Evolutionary conservation across 1,140 invertebrate genomes (phyloP).

Genomic region (Leptinotarsa undecemlineata): DNA sequence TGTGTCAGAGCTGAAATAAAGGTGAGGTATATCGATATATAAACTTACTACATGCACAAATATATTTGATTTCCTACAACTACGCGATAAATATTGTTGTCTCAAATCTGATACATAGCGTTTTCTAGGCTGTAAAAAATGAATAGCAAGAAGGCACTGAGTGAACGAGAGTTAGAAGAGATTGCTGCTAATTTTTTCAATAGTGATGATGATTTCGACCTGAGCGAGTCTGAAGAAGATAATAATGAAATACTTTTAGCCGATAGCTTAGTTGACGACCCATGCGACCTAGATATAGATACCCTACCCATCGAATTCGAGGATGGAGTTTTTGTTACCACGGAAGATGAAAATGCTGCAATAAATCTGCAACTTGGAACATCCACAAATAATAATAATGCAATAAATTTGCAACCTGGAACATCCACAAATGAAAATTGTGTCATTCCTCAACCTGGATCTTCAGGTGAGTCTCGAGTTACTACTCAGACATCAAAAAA

Average conservation of each 20-base stretch:
- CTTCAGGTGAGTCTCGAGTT: background rate
- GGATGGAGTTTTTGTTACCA: slow-evolving; percentile 2
- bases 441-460: background rate
- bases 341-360: background rate
- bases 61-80: too few species aligned
- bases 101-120: slow-evolving; percentile 3
- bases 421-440: background rate
- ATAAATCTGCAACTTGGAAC: background rate
- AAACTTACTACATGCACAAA: too few species aligned
- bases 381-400: background rate
- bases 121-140: background rate
- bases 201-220: slow-evolving; percentile 1
- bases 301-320: slow-evolving; percentile 5
- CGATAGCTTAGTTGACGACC: background rate
- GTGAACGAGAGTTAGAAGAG: background rate
- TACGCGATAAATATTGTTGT: background rate
- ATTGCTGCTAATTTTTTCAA: slow-evolving; percentile 9
- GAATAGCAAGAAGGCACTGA: background rate
- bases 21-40: too few species aligned
- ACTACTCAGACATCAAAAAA: background rate
- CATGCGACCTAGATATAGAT: background rate
- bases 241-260: slow-evolving; percentile 5
- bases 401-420: background rate
- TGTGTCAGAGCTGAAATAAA: too few species aligned
- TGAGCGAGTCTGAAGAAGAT: background rate